Conservation (phyloP, 37 sponge, comb jelly and placozoan genomes). For the Ephydatia muelleri region DNA sequence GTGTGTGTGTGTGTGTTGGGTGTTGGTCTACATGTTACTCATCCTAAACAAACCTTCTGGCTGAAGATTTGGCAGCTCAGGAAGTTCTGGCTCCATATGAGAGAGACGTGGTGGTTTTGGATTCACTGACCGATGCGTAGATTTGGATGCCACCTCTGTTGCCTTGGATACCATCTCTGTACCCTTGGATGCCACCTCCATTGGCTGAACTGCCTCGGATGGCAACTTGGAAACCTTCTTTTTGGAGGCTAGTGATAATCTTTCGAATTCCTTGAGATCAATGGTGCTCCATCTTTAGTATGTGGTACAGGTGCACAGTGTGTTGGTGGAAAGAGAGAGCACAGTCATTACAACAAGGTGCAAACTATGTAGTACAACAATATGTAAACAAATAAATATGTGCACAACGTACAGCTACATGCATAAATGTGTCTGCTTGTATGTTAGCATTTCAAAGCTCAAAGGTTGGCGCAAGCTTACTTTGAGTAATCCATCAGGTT, state of each 20-base stretch:
- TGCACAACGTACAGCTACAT: too few species aligned
- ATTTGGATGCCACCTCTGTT: not conserved
- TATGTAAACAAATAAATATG: too few species aligned
- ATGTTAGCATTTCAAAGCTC: too few species aligned
- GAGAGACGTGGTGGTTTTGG: not conserved
- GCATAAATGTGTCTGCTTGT: too few species aligned
- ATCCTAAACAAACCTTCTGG: not conserved
- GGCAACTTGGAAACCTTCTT: not conserved
- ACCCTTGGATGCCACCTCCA: not conserved
- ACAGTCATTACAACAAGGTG: not conserved
- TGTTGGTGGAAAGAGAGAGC: not conserved
- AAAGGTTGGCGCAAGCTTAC: not conserved
- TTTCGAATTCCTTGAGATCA: not conserved
- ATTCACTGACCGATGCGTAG: not conserved
- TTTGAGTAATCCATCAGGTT: slow-evolving; percentile 21
- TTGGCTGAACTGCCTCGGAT: not conserved
- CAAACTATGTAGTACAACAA: too few species aligned
- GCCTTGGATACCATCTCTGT: not conserved
- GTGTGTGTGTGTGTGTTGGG: not conserved
- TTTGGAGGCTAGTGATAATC: not conserved
- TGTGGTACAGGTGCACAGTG: not conserved
- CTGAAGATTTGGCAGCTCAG: not conserved
- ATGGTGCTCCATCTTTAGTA: not conserved
- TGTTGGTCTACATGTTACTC: not conserved
- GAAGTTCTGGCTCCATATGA: not conserved